phyloP scores from a whole-genome alignment of 1,140 invertebrate genomes.

The Tetramorium alpestre region DNA sequence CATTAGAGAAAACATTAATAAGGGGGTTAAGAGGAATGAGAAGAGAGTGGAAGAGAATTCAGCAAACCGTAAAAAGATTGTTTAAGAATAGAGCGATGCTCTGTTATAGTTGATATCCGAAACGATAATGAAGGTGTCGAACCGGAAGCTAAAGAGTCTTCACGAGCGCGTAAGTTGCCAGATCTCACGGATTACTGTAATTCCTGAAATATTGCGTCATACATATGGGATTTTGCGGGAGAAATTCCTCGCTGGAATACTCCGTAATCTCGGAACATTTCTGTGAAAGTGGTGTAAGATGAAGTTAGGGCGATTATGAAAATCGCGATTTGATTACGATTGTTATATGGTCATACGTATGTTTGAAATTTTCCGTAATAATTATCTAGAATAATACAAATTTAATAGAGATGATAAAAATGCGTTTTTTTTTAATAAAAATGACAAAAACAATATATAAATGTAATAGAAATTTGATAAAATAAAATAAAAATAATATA shows the following conservation, averaged over 20 bases:
- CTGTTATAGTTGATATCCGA: neutral
- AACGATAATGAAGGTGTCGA: conserved; percentile 15
- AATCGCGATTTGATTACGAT: neutral
- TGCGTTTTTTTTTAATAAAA: too few relatives aligned
- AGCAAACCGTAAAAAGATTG: conserved; percentile 4
- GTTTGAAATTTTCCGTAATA: neutral
- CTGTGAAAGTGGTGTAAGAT: neutral
- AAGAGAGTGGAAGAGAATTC: neutral
- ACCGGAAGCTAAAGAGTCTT: neutral
- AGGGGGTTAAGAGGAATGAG: too few relatives aligned
- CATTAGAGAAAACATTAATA: neutral
- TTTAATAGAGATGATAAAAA: neutral
- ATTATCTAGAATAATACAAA: neutral
- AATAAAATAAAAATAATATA: too few relatives aligned
- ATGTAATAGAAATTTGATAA: too few relatives aligned
- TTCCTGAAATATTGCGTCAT: conserved; percentile 19
- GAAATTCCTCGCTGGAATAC: neutral
- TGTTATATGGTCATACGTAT: neutral
- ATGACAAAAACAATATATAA: too few relatives aligned
- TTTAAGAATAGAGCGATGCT: conserved; percentile 3
- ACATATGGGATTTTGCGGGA: neutral
- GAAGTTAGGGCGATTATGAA: neutral
- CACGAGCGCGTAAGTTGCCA: neutral
- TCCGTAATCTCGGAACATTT: neutral
- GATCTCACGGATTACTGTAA: conserved; percentile 27